Percentiles rank a stretch among this genome's conserved stretches.
phyloP scores from a whole-genome alignment of 2,888 invertebrate genomes.

The Apeira syringaria region DNA sequence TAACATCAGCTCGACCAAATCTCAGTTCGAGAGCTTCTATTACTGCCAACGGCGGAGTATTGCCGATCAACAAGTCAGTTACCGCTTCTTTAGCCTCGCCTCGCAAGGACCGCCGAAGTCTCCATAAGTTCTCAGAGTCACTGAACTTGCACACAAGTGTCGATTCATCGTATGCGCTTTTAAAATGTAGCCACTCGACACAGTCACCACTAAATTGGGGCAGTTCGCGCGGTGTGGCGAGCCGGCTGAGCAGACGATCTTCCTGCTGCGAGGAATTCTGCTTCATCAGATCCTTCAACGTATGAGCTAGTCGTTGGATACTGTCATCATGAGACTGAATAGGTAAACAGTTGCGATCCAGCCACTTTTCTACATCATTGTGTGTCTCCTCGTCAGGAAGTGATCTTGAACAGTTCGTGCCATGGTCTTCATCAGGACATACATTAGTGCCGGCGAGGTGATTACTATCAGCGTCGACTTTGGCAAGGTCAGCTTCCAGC shows the following conservation, averaged over 20 bases:
- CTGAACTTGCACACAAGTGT: not conserved
- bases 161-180: not conserved
- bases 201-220: not conserved
- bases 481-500: not conserved
- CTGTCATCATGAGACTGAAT: too few relatives aligned
- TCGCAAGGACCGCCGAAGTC: too few relatives aligned
- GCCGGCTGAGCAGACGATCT: too few relatives aligned
- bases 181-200: not conserved
- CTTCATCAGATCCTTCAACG: too few relatives aligned
- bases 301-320: too few relatives aligned
- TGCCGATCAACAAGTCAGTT: not conserved
- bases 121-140: not conserved
- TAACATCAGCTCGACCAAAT: too few relatives aligned
- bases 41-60: not conserved
- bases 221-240: not conserved
- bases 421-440: not conserved
- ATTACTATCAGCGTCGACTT: not conserved
- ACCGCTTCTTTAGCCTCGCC: not conserved
- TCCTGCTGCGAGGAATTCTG: too few relatives aligned
- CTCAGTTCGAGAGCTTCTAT: too few relatives aligned
- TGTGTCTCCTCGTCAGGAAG: not conserved
- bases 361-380: not conserved
- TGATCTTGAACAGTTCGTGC: not conserved
- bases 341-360: not conserved
- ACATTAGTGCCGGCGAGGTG: not conserved